Conservation (phyloP, 2,888 invertebrate genomes). For the Scaptomyza polygonia region DNA sequence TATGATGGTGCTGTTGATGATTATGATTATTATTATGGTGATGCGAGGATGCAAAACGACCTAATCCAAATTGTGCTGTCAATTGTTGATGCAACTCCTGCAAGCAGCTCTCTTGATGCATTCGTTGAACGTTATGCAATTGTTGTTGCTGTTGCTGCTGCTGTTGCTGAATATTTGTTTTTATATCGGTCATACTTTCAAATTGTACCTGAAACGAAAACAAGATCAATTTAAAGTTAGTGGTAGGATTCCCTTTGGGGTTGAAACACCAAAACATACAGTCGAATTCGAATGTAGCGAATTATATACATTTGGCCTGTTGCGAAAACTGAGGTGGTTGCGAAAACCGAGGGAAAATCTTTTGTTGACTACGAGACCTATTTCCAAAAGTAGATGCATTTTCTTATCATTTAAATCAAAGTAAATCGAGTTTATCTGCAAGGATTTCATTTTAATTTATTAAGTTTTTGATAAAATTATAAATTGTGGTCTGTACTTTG, state of each 20-base stretch:
- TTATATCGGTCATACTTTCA: constrained; percentile 79
- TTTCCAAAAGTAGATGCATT: no score
- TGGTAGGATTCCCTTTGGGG: background rate
- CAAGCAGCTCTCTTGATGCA: constrained; percentile 79
- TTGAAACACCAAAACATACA: no score
- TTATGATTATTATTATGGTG: constrained; percentile 12
- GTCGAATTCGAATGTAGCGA: no score
- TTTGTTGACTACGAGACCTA: no score
- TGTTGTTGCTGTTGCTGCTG: constrained; percentile 76
- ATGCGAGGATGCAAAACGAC: constrained; percentile 40
- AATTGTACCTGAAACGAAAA: constrained; percentile 72
- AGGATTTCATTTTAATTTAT: no score
- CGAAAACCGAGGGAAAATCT: no score
- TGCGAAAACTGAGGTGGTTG: no score
- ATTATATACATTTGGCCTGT: no score
- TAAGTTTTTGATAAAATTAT: no score
- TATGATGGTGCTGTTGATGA: constrained; percentile 30
- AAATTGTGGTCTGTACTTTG: no score
- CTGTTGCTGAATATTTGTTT: constrained; percentile 71
- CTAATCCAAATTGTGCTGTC: constrained; percentile 74
- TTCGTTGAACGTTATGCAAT: constrained; percentile 69
- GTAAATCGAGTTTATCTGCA: no score
- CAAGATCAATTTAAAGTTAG: background rate
- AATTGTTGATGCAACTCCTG: constrained; percentile 82
- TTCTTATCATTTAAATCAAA: no score